Conservation (phyloP, 2,888 invertebrate species). For the Rhagium mordax region DNA sequence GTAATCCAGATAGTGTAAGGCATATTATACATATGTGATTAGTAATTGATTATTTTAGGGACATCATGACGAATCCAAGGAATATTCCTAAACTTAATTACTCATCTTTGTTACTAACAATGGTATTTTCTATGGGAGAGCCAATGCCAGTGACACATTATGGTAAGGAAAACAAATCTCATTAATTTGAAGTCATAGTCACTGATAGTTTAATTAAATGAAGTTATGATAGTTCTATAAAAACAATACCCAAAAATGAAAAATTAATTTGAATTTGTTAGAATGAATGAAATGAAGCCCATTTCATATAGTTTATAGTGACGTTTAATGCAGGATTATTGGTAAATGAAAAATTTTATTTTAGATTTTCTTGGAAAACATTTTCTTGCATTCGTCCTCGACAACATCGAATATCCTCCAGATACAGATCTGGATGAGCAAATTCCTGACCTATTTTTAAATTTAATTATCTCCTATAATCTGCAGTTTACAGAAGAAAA, state of each 20-base stretch:
- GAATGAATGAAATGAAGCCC: too few relatives aligned
- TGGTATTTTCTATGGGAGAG: slow-evolving; percentile 93
- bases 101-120: slow-evolving; percentile 87
- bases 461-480: slow-evolving; percentile 90
- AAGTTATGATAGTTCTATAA: too few relatives aligned
- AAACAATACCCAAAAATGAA: too few relatives aligned
- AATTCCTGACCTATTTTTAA: slow-evolving; percentile 88
- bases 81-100: slow-evolving; percentile 87
- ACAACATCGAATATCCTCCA: slow-evolving; percentile 86
- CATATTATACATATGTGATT: too few relatives aligned
- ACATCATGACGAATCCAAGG: slow-evolving; percentile 85
- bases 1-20: too few relatives aligned
- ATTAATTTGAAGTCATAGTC: background rate
- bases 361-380: slow-evolving; percentile 88
- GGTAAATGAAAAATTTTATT: too few relatives aligned
- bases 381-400: slow-evolving; percentile 86
- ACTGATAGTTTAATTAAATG: too few relatives aligned
- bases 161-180: slow-evolving; percentile 74
- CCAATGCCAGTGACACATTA: slow-evolving; percentile 91
- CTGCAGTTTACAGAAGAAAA: slow-evolving; percentile 82
- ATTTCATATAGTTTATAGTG: too few relatives aligned
- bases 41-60: slow-evolving; percentile 73
- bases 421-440: slow-evolving; percentile 88
- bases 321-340: too few relatives aligned
- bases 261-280: too few relatives aligned